Percentiles rank a stretch among this genome's conserved stretches.
Evolutionary conservation across 2,113 vertebrate species (phyloP).

Genomic region (Aramus guarauna): DNA sequence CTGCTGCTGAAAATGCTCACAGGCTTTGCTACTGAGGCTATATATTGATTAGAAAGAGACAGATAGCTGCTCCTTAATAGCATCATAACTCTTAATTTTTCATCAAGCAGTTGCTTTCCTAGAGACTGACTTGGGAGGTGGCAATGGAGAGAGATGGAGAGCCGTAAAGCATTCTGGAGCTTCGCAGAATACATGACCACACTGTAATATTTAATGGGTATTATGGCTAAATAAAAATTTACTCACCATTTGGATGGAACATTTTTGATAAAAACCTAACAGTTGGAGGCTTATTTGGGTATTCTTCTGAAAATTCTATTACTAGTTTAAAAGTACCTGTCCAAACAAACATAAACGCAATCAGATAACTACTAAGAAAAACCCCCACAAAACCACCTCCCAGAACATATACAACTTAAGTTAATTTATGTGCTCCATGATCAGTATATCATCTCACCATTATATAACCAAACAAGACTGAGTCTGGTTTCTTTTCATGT

Average conservation of each 20-base stretch:
- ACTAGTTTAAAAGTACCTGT: constrained; percentile 99
- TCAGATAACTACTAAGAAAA: not conserved
- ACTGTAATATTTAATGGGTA: not conserved
- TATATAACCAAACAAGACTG: not conserved
- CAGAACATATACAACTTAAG: not conserved
- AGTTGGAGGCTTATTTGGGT: constrained; percentile 98
- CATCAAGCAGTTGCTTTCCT: not conserved
- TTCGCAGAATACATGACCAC: not conserved
- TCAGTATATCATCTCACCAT: not conserved
- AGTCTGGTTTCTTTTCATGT: not conserved
- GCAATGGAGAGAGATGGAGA: not conserved
- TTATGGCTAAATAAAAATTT: not conserved
- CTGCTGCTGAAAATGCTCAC: not conserved
- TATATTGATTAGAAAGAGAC: not conserved
- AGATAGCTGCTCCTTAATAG: not conserved
- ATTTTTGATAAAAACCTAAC: constrained; percentile 99
- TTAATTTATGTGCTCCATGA: not conserved
- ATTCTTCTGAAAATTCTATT: constrained; percentile 99
- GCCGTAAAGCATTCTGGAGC: not conserved
- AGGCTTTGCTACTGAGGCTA: not conserved
- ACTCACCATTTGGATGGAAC: constrained; percentile 99
- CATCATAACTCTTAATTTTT: not conserved
- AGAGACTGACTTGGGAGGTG: not conserved
- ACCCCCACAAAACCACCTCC: not conserved
- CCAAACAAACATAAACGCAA: not conserved